Conservation (phyloP, 1,140 invertebrate species). For the Argopecten irradians region DNA sequence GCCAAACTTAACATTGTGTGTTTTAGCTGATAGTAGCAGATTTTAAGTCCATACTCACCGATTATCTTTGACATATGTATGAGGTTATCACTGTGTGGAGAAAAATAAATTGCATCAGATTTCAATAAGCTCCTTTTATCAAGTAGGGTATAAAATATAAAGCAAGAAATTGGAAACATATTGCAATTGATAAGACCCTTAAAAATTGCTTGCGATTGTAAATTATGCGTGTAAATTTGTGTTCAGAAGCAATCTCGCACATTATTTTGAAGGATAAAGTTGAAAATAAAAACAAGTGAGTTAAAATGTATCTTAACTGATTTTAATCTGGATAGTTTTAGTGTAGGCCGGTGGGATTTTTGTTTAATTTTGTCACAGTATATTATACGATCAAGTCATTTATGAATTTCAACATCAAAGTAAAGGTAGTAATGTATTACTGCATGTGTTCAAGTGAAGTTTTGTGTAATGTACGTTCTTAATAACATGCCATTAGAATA, state of each 20-base stretch:
- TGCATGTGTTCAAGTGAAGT: too few relatives aligned
- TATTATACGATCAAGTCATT: not conserved
- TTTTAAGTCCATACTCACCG: not conserved
- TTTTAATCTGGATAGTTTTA: not conserved
- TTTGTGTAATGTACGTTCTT: too few relatives aligned
- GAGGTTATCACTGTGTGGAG: not conserved
- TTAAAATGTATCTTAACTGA: not conserved
- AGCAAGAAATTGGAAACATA: not conserved
- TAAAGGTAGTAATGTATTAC: too few relatives aligned
- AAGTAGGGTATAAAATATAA: not conserved
- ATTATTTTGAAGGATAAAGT: not conserved
- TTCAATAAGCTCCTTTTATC: conserved; percentile 18
- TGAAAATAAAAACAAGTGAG: not conserved
- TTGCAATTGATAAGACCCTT: not conserved
- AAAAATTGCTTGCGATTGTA: not conserved
- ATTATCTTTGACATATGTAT: not conserved
- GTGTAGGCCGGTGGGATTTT: not conserved
- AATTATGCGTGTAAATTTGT: not conserved
- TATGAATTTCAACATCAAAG: not conserved
- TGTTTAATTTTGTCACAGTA: not conserved
- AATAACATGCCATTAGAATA: too few relatives aligned
- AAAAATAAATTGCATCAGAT: conserved; percentile 17
- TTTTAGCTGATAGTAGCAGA: not conserved
- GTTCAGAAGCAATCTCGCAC: not conserved
- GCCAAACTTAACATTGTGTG: not conserved